Percentiles rank a stretch among this genome's conserved stretches.
phyloP scores from a whole-genome alignment of 2,797 vertebrate species.

The Eospalax fontanierii region DNA sequence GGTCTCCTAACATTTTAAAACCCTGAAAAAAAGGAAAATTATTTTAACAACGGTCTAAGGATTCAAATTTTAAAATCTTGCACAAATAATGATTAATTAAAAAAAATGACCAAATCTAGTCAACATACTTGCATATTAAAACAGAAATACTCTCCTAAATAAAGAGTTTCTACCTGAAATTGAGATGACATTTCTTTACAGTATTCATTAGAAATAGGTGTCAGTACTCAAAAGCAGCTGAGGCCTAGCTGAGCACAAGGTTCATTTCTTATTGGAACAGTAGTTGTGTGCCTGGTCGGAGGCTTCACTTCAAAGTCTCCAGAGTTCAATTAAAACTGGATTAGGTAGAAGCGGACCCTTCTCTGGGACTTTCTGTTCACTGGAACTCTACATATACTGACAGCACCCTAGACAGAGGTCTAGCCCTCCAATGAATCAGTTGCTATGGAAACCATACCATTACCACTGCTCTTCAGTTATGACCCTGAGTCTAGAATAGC shows the following conservation, averaged over 20 bases:
- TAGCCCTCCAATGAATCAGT: slow-evolving; percentile 90
- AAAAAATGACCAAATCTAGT: slow-evolving; percentile 31
- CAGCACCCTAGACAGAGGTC: slow-evolving; percentile 91
- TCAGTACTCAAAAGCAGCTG: slow-evolving; percentile 90
- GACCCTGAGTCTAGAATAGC: slow-evolving; percentile 82
- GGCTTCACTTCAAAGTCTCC: slow-evolving; percentile 98
- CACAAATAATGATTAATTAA: not conserved
- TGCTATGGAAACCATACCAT: slow-evolving; percentile 90
- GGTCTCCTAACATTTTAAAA: slow-evolving; percentile 21
- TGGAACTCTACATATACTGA: slow-evolving; percentile 90
- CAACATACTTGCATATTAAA: slow-evolving; percentile 56
- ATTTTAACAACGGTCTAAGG: slow-evolving; percentile 16
- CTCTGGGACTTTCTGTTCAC: slow-evolving; percentile 89
- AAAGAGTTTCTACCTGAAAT: slow-evolving; percentile 71
- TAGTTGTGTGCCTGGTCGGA: slow-evolving; percentile 91
- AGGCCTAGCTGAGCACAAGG: slow-evolving; percentile 88
- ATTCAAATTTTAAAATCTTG: slow-evolving; percentile 51
- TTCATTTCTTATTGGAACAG: slow-evolving; percentile 87
- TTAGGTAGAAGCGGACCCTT: slow-evolving; percentile 94
- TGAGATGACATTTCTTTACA: slow-evolving; percentile 84
- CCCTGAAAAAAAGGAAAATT: slow-evolving; percentile 53
- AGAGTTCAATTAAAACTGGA: slow-evolving; percentile 99
- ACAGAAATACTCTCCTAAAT: slow-evolving; percentile 44
- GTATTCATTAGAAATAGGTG: slow-evolving; percentile 91
- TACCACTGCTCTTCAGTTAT: slow-evolving; percentile 86